These are phyloP conservation scores for Temnothorax rugatulus DNA, from an alignment of 2,888 invertebrate genomes.

Conservation along the genomic window DNA sequence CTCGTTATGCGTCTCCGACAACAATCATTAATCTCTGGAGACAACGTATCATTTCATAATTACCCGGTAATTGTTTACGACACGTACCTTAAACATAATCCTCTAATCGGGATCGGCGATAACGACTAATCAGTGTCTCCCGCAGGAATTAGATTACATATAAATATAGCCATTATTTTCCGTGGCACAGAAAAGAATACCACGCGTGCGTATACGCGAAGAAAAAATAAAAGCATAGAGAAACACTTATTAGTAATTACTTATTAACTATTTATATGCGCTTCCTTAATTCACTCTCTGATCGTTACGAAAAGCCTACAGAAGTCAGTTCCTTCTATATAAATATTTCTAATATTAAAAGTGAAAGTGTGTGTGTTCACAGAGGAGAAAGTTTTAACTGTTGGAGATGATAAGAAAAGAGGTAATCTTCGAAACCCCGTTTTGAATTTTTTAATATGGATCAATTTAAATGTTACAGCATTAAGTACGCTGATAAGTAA, in stretches of 20 bases:
- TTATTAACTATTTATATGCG: constrained; percentile 15
- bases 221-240: constrained; percentile 8
- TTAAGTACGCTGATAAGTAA: constrained; percentile 2
- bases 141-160: constrained; percentile 17
- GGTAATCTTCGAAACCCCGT: neutral
- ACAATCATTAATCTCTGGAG: constrained; percentile 29
- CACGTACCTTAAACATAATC: neutral
- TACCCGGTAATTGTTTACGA: constrained; percentile 30
- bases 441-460: neutral
- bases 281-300: constrained; percentile 17
- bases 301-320: neutral
- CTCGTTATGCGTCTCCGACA: constrained; percentile 30
- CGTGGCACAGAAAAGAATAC: neutral
- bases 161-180: neutral
- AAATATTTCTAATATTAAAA: constrained; percentile 21
- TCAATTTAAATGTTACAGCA: neutral
- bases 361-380: constrained; percentile 1
- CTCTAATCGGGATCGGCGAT: constrained; percentile 29
- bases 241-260: constrained; percentile 5
- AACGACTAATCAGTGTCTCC: constrained; percentile 6
- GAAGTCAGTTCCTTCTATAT: neutral
- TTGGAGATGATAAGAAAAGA: neutral
- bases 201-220: neutral
- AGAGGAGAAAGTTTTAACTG: constrained; percentile 14
- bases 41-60: constrained; percentile 47